Evolutionary conservation across 2,113 vertebrate species (phyloP).

Genomic region (Pseudorectes ferrugineus): DNA sequence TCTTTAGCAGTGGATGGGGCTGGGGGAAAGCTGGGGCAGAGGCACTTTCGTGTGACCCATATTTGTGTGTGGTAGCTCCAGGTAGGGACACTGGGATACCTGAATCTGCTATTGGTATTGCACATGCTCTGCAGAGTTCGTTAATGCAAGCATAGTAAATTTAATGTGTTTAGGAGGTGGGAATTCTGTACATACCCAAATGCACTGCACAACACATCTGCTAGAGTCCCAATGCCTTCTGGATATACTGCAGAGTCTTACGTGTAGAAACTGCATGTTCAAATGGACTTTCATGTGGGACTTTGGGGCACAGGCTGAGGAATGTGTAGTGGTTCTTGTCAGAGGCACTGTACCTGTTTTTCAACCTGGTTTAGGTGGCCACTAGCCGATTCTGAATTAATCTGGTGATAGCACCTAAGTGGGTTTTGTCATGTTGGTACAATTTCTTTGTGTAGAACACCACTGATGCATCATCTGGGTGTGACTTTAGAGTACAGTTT

Average conservation of each 20-base stretch:
- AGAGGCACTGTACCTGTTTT: background rate
- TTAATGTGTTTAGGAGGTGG: background rate
- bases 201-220: background rate
- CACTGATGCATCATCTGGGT: background rate
- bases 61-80: background rate
- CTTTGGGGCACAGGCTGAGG: accelerated
- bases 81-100: background rate
- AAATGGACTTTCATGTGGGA: background rate
- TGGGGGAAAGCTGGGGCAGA: background rate
- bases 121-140: background rate
- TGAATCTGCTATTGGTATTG: background rate
- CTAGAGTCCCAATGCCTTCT: background rate
- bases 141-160: background rate
- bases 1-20: background rate
- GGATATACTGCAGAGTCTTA: background rate
- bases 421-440: background rate
- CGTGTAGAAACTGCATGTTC: background rate
- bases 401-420: background rate
- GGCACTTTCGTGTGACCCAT: background rate
- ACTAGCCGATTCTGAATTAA: background rate
- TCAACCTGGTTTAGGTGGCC: background rate
- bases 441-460: background rate
- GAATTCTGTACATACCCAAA: background rate
- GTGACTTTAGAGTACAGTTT: background rate
- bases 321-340: background rate